These are phyloP conservation scores for Noctuana brunneofusca DNA, from an alignment of 2,888 invertebrate genomes.

Conservation along the genomic window DNA sequence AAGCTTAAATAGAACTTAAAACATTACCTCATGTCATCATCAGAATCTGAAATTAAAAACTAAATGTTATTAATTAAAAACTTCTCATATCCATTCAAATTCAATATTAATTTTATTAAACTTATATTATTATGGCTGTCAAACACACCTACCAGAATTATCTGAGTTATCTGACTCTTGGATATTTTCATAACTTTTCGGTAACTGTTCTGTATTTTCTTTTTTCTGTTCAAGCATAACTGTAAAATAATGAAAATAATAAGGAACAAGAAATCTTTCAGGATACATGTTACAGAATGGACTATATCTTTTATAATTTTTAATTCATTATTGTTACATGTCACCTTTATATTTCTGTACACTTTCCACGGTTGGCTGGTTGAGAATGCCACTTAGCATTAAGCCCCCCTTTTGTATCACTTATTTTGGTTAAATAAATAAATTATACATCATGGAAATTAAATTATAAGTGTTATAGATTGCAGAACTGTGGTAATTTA, in stretches of 20 bases:
- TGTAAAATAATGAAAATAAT: not conserved
- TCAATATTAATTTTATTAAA: not conserved
- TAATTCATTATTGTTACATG: no score
- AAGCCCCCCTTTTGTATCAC: no score
- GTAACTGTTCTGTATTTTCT: not conserved
- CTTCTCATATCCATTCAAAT: not conserved
- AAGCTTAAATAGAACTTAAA: no score
- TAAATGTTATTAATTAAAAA: not conserved
- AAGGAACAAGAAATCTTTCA: not conserved
- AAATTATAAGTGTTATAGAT: no score
- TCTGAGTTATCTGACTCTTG: not conserved
- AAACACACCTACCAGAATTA: not conserved
- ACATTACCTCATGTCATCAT: not conserved
- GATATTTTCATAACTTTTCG: not conserved
- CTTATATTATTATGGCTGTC: no score
- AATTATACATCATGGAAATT: no score
- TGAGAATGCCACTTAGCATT: no score
- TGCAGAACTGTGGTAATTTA: no score
- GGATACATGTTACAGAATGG: not conserved
- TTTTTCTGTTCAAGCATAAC: not conserved
- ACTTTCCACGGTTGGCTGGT: no score
- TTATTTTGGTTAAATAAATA: no score
- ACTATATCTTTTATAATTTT: not conserved
- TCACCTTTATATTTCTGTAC: no score
- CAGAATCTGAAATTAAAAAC: constrained; percentile 1